A percentile compares a stretch with the other conserved stretches of the same genome.
Evolutionary conservation across 2,797 vertebrate species (phyloP).

Genomic region (Lophotriccus pileatus): DNA sequence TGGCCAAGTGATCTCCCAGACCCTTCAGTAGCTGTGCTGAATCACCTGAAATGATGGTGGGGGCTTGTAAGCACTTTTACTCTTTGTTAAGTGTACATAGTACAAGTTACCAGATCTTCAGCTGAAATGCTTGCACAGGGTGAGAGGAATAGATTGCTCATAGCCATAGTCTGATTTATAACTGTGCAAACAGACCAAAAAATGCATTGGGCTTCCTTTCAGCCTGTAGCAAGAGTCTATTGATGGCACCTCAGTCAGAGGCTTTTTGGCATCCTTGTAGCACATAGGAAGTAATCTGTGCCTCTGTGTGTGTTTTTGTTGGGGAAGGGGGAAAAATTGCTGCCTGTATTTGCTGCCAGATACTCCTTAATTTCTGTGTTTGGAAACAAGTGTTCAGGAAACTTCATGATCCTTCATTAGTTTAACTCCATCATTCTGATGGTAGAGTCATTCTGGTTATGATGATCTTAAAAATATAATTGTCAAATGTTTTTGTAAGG

Average conservation of each 20-base stretch:
- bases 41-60: background rate
- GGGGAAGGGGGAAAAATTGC: slow-evolving; percentile 13
- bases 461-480: background rate
- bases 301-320: slow-evolving; percentile 8
- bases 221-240: background rate
- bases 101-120: background rate
- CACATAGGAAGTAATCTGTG: background rate
- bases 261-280: background rate
- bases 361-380: background rate
- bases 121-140: background rate
- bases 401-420: background rate
- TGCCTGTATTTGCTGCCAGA: background rate
- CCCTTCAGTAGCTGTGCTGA: background rate
- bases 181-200: background rate
- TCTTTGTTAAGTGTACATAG: background rate
- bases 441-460: background rate
- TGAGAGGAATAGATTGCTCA: background rate
- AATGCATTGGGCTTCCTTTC: background rate
- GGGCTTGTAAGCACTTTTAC: background rate
- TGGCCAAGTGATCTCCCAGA: background rate
- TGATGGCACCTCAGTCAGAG: background rate
- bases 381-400: background rate
- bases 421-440: background rate
- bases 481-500: background rate
- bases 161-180: background rate